A percentile compares a stretch with the other conserved stretches of the same genome.
Evolutionary conservation across 1,140 invertebrate genomes (phyloP).

Genomic region (Drosophila guanche): DNA sequence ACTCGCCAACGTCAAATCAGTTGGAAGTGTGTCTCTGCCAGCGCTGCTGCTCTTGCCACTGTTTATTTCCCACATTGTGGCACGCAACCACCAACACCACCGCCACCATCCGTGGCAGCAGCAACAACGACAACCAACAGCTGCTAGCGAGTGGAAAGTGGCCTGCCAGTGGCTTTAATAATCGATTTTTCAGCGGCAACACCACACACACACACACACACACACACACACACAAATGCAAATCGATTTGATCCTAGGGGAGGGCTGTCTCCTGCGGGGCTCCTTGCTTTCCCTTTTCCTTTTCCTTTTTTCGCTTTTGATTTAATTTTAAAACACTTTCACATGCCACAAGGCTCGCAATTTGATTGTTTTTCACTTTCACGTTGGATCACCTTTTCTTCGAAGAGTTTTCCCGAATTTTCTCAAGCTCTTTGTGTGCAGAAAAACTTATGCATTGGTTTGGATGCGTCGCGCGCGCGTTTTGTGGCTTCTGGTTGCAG

Average conservation of each 20-base stretch:
- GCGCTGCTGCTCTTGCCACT: slow-evolving; percentile 33
- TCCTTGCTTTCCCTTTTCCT: slow-evolving; percentile 14
- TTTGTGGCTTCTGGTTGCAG: slow-evolving; percentile 3
- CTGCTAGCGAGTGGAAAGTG: slow-evolving; percentile 58
- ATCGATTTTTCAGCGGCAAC: slow-evolving; percentile 72
- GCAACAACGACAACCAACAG: slow-evolving; percentile 63
- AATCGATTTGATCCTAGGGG: slow-evolving; percentile 42
- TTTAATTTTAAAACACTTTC: too few species aligned
- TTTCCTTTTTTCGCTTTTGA: not conserved
- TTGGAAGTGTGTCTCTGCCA: slow-evolving; percentile 77
- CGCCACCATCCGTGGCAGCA: slow-evolving; percentile 29
- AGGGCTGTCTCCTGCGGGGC: slow-evolving; percentile 7
- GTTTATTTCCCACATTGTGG: slow-evolving; percentile 71
- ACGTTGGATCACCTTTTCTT: not conserved
- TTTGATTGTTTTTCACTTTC: not conserved
- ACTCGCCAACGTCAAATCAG: slow-evolving; percentile 71
- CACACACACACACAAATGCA: slow-evolving; percentile 31
- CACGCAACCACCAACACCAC: slow-evolving; percentile 58
- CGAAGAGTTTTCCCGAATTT: not conserved
- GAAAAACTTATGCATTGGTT: too few species aligned
- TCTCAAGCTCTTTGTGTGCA: too few species aligned
- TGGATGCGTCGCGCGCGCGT: slow-evolving; percentile 17
- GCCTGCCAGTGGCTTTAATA: slow-evolving; percentile 55
- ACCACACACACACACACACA: slow-evolving; percentile 38
- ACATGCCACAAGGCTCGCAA: not conserved